A percentile compares a stretch with the other conserved stretches of the same genome.
phyloP scores from a whole-genome alignment of 2,797 vertebrate species.

The Meda fulgida region DNA sequence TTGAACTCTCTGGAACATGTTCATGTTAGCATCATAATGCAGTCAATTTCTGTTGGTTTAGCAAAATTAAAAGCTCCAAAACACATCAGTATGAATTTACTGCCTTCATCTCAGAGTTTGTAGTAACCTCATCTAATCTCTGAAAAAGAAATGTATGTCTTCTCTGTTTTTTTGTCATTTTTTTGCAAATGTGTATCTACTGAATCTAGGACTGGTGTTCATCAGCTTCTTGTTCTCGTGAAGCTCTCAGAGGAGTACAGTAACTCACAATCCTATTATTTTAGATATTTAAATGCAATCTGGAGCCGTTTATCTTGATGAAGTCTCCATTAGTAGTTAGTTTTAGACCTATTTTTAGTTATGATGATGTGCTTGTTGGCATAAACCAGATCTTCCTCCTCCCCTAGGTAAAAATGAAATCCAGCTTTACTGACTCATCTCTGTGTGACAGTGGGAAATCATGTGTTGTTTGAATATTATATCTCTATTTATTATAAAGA shows the following conservation, averaged over 20 bases:
- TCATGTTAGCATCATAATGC: no score
- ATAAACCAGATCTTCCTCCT: constrained; percentile 24
- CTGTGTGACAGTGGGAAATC: constrained; percentile 76
- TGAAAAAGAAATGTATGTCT: neutral
- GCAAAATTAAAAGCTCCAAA: neutral
- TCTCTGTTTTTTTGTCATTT: neutral
- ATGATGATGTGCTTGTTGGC: constrained; percentile 29
- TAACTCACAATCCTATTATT: neutral
- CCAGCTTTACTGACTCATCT: constrained; percentile 59
- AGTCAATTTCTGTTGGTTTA: neutral
- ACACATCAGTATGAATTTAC: neutral
- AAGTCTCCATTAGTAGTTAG: constrained; percentile 9
- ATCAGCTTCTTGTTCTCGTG: neutral
- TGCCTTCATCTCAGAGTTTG: constrained; percentile 2
- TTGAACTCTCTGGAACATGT: neutral
- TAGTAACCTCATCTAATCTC: neutral
- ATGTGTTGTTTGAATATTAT: constrained; percentile 72
- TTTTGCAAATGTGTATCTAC: neutral
- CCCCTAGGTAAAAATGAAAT: constrained; percentile 48
- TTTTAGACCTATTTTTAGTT: constrained; percentile 1
- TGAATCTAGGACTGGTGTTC: neutral
- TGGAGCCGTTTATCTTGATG: neutral
- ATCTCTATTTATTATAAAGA: constrained; percentile 79
- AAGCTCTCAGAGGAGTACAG: neutral
- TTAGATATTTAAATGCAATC: constrained; percentile 2